These are phyloP conservation scores for Rhinogobio ventralis DNA, from an alignment of 2,797 vertebrate genomes.

Conservation along the genomic window DNA sequence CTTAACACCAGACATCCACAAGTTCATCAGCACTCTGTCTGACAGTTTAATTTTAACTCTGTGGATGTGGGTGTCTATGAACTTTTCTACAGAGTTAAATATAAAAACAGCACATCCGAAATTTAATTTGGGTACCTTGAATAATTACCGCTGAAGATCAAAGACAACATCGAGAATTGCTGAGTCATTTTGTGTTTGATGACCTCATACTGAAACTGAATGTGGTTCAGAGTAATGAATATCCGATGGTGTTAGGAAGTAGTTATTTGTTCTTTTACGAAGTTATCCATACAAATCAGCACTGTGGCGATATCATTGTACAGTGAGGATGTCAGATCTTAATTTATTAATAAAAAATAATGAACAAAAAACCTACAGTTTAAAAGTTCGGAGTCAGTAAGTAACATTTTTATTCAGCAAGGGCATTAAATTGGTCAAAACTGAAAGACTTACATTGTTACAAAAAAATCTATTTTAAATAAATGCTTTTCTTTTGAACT, in stretches of 20 bases:
- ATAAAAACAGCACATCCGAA: background rate
- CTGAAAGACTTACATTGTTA: no score
- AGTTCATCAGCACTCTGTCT: conserved; percentile 9
- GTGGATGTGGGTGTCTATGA: background rate
- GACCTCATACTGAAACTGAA: background rate
- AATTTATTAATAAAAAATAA: no score
- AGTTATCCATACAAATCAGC: background rate
- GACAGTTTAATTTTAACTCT: background rate
- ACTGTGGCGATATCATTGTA: background rate
- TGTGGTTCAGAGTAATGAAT: background rate
- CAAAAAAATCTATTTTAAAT: no score
- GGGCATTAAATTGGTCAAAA: no score
- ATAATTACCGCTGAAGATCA: background rate
- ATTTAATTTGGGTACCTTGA: background rate
- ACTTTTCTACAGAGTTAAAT: background rate
- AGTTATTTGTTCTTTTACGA: background rate
- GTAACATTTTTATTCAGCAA: no score
- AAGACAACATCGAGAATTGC: background rate
- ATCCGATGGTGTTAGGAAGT: background rate
- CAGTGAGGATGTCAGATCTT: background rate
- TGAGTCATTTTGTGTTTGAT: conserved; percentile 4
- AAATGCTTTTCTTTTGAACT: no score
- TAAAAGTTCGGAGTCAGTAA: no score
- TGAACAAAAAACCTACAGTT: no score
- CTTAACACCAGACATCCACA: conserved; percentile 6